These are phyloP conservation scores for Anabacerthia variegaticeps DNA, from an alignment of 2,797 vertebrate species.

Conservation along the genomic window DNA sequence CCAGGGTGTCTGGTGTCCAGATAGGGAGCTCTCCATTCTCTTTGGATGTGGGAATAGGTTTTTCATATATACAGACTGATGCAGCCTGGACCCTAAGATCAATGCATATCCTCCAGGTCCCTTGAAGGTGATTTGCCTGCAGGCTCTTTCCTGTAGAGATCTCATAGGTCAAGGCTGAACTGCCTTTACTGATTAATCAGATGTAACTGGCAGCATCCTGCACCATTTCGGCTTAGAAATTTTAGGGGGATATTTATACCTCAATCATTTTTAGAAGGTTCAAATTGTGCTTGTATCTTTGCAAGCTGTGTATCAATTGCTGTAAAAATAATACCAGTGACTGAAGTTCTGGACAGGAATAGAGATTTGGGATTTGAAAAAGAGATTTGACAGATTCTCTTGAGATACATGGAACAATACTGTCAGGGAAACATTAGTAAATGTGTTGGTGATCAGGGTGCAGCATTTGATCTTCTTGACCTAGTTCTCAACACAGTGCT, in stretches of 20 bases:
- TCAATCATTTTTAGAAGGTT: not conserved
- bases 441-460: not conserved
- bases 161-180: not conserved
- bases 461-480: not conserved
- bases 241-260: not conserved
- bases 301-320: not conserved
- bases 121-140: not conserved
- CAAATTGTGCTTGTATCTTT: not conserved
- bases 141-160: not conserved
- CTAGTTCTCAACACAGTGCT: not conserved
- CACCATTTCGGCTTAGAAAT: not conserved
- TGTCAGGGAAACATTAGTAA: not conserved
- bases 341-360: not conserved
- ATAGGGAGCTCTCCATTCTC: not conserved
- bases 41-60: not conserved
- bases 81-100: not conserved
- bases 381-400: not conserved
- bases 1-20: not conserved
- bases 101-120: not conserved
- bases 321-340: not conserved
- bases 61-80: not conserved
- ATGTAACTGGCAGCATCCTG: not conserved
- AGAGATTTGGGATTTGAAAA: not conserved
- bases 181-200: not conserved
- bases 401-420: not conserved